Evolutionary conservation across 1,140 invertebrate species (phyloP), one percentile per base, ranked within the genome.

Genomic region (Ceratitis capitata): DNA sequence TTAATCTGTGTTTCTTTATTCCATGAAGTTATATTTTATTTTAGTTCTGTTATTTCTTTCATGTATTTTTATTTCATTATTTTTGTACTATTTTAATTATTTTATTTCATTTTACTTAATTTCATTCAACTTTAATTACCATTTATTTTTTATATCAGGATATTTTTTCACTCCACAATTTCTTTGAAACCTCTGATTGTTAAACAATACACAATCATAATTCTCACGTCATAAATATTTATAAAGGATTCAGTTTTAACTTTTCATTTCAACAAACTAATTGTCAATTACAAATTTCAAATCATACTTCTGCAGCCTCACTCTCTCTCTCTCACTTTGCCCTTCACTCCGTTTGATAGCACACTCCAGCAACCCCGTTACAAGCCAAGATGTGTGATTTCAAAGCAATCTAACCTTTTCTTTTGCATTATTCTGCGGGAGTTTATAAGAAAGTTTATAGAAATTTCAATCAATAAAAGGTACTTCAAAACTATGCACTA

Each of bases 391-490:
- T 14, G 39, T 47, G 45, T 19, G 42, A 78, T 78, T 78, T 78
- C 23, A 45, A 26, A 47, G 23, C 69, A 78, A 78, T 78, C 45
- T 78, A 78, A 19, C 58, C 23, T 23, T 47, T 45, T 78, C 12
- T n/a, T 78, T 78, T 78, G 69, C 69, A 78, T 78, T 23, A 47
- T 78, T 78, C 69, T 39, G 12, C 39, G 45, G 45, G 29, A 45
- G 19, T 56, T 56, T 56, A n/a, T n/a, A 9, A n/a, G 51, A 23
- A 23, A 56, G 39, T 78, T 45, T 23, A 78, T 16, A 23, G 39
- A 47, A 78, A 78, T 78, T 78, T 78, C 69, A 78, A 45, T 78
- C 69, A 78, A 78, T 78, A n/a, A 45, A 42, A 78, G 69, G 39
- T 45, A 35, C 45, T 78, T 35, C 3, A 78, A 78, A 78, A 23